phyloP scores from a whole-genome alignment of 2,113 vertebrate species.

The Xenopus tropicalis region DNA sequence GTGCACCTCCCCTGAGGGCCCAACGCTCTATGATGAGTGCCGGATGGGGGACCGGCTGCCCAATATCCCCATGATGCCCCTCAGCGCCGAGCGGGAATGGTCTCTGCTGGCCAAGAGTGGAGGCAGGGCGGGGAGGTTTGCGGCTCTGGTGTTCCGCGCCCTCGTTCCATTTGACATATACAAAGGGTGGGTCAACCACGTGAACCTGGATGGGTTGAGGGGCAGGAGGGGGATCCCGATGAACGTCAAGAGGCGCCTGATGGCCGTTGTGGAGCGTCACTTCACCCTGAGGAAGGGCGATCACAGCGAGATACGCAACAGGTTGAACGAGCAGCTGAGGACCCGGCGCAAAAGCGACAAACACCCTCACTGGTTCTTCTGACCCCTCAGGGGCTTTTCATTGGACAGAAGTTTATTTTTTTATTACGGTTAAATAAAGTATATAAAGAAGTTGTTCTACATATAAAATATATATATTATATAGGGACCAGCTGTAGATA shows the following conservation, averaged over 20 bases:
- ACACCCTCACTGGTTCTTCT: slow-evolving; percentile 9
- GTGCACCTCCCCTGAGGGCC: background rate
- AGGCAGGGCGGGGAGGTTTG: slow-evolving; percentile 27
- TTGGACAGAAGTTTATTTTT: background rate
- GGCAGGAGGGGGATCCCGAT: slow-evolving; percentile 28
- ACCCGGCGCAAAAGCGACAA: slow-evolving; percentile 24
- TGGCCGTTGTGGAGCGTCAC: slow-evolving; percentile 27
- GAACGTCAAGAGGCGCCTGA: slow-evolving; percentile 27
- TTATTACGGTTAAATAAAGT: background rate
- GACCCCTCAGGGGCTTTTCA: background rate
- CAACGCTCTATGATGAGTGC: background rate
- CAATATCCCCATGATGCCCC: slow-evolving; percentile 13
- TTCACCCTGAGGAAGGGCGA: slow-evolving; percentile 20
- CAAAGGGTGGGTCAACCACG: slow-evolving; percentile 33
- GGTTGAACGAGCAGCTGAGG: slow-evolving; percentile 32
- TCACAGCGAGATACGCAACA: slow-evolving; percentile 35
- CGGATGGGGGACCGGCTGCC: slow-evolving; percentile 19
- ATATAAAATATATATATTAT: no score
- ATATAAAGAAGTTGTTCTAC: no score
- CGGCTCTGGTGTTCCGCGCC: slow-evolving; percentile 28
- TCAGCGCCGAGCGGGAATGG: slow-evolving; percentile 26
- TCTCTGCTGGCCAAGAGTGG: slow-evolving; percentile 14
- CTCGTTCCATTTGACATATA: slow-evolving; percentile 34
- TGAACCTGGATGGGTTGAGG: slow-evolving; percentile 31
- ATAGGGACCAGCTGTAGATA: no score